These are phyloP conservation scores for Chiroxiphia lanceolata DNA, from an alignment of 2,797 vertebrate genomes.

Conservation along the genomic window DNA sequence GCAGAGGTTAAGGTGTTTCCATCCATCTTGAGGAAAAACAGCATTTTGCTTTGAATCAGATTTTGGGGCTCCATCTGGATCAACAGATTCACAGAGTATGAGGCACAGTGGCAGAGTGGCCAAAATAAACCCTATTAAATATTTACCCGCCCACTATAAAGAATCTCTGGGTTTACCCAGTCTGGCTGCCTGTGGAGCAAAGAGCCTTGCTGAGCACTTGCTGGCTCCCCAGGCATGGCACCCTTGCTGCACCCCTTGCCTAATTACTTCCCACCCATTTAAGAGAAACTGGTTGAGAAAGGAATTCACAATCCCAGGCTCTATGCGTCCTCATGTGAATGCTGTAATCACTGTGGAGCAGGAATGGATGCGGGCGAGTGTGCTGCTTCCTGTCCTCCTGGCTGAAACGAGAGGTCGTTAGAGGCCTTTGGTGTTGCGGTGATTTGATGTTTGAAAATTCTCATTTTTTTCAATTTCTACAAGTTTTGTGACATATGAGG, in stretches of 20 bases:
- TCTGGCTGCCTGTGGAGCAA: accelerated
- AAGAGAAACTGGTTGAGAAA: slow-evolving; percentile 12
- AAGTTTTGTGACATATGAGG: background rate
- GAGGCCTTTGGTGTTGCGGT: background rate
- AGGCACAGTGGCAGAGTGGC: background rate
- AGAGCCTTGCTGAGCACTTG: background rate
- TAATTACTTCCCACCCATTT: background rate
- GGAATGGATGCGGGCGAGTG: background rate
- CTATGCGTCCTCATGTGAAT: background rate
- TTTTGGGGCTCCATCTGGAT: background rate
- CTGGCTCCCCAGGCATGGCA: background rate
- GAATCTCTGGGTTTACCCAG: background rate
- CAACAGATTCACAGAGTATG: background rate
- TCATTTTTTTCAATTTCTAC: accelerated
- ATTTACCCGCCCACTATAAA: slow-evolving; percentile 16
- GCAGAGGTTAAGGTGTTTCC: background rate
- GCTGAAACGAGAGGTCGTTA: background rate
- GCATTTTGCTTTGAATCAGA: background rate
- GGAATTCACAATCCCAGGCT: background rate
- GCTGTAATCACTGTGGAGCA: background rate
- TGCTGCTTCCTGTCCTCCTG: background rate
- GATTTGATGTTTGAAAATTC: background rate
- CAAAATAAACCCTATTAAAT: slow-evolving; percentile 13
- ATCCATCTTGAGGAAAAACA: background rate
- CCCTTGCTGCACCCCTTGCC: background rate